phyloP scores from a whole-genome alignment of 2,797 vertebrate genomes.

The Chrysocyon brachyurus region DNA sequence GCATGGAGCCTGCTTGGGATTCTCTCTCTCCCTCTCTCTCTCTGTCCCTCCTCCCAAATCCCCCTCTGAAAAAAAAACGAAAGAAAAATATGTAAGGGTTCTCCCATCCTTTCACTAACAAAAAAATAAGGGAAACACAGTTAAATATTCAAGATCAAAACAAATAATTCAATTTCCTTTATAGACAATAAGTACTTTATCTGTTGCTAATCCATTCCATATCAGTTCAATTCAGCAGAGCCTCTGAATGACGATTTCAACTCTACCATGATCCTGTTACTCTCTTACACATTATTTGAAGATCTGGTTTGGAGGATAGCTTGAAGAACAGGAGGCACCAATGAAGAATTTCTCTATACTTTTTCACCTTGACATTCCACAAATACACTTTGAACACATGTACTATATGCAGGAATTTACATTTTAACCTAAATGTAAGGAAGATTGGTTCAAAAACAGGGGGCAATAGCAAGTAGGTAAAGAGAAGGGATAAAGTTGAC shows the following conservation, averaged over 20 bases:
- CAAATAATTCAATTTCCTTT: not conserved
- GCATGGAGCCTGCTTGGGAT: not conserved
- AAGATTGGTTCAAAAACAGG: not conserved
- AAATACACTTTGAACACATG: not conserved
- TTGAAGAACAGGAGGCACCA: not conserved
- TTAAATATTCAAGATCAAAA: not conserved
- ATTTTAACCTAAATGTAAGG: not conserved
- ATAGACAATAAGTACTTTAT: not conserved
- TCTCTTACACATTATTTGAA: not conserved
- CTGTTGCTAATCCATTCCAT: not conserved
- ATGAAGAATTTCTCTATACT: not conserved
- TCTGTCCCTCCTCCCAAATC: not conserved
- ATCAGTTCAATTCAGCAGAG: not conserved
- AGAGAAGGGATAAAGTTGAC: no score
- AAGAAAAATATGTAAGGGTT: not conserved
- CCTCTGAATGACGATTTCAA: not conserved
- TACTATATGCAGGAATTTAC: not conserved
- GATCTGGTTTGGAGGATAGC: not conserved
- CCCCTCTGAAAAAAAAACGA: no score
- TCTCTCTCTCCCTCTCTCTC: not conserved
- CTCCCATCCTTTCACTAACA: not conserved
- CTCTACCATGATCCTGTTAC: no score
- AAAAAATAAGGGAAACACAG: not conserved
- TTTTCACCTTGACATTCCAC: not conserved
- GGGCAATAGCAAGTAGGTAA: not conserved